phyloP scores from a whole-genome alignment of 2,888 invertebrate species.

The Megaustenia siamemsis region DNA sequence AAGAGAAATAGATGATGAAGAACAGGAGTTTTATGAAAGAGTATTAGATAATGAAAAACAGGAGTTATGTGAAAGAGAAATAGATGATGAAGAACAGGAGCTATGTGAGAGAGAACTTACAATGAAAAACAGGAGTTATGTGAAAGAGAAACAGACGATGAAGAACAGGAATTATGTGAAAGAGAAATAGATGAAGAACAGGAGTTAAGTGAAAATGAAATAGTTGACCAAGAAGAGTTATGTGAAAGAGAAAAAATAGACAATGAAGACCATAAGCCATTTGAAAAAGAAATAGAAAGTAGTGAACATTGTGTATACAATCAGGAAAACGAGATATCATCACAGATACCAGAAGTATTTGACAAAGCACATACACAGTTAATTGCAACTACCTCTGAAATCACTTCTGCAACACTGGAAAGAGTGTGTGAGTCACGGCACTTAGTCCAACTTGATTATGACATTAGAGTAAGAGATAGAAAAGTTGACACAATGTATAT shows the following conservation, averaged over 20 bases:
- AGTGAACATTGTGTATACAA: background rate
- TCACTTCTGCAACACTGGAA: too few relatives aligned
- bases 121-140: background rate
- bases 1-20: too few relatives aligned
- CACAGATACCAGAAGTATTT: background rate
- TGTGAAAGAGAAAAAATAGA: background rate
- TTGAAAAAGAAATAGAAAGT: background rate
- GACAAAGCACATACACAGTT: background rate
- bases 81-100: background rate
- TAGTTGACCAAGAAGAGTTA: background rate
- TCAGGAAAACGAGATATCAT: background rate
- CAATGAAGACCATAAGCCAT: too few relatives aligned
- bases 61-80: too few relatives aligned
- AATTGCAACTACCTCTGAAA: too few relatives aligned
- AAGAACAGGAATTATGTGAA: background rate
- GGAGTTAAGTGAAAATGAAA: background rate
- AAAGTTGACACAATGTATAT: background rate
- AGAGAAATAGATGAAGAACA: background rate
- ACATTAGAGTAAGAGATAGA: too few relatives aligned
- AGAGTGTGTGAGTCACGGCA: too few relatives aligned
- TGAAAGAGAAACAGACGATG: background rate
- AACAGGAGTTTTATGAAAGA: too few relatives aligned
- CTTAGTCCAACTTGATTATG: too few relatives aligned
- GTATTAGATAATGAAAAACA: too few relatives aligned
- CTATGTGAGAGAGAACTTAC: background rate